Evolutionary conservation across 2,888 invertebrate genomes (phyloP).

Genomic region (Troides aeacus): DNA sequence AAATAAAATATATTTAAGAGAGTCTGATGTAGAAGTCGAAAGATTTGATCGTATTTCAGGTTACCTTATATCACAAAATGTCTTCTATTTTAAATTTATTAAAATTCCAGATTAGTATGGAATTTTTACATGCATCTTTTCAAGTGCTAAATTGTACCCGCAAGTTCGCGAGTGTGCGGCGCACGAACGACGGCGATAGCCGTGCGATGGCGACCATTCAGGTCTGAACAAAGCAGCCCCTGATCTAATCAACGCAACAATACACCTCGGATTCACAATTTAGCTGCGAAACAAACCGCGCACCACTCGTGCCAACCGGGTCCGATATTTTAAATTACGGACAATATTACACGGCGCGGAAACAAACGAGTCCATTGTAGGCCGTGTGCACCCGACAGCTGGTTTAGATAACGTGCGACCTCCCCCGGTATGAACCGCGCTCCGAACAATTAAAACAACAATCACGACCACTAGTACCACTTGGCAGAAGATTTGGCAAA

Average conservation of each 20-base stretch:
- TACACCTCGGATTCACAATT: slow-evolving; percentile 68
- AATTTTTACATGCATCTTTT: neutral
- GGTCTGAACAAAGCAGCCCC: slow-evolving; percentile 65
- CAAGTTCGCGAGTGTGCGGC: slow-evolving; percentile 54
- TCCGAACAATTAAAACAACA: slow-evolving; percentile 58
- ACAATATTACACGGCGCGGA: slow-evolving; percentile 70
- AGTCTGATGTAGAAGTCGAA: no score
- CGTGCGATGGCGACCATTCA: slow-evolving; percentile 58
- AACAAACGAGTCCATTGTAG: slow-evolving; percentile 72
- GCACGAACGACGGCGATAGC: slow-evolving; percentile 59
- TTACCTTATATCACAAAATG: no score
- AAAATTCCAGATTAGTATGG: neutral
- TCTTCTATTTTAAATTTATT: neutral
- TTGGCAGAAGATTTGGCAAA: slow-evolving; percentile 35
- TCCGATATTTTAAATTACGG: slow-evolving; percentile 75
- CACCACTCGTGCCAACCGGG: slow-evolving; percentile 52
- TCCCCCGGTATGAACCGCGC: slow-evolving; percentile 64
- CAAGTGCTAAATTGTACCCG: slow-evolving; percentile 34
- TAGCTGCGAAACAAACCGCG: slow-evolving; percentile 65
- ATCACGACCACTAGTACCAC: slow-evolving; percentile 42
- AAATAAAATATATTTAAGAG: no score
- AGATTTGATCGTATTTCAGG: no score
- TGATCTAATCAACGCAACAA: slow-evolving; percentile 78
- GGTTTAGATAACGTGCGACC: slow-evolving; percentile 77
- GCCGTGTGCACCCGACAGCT: slow-evolving; percentile 70